Evolutionary conservation across 2,888 invertebrate genomes (phyloP).

Genomic region (Horisme vitalbata): DNA sequence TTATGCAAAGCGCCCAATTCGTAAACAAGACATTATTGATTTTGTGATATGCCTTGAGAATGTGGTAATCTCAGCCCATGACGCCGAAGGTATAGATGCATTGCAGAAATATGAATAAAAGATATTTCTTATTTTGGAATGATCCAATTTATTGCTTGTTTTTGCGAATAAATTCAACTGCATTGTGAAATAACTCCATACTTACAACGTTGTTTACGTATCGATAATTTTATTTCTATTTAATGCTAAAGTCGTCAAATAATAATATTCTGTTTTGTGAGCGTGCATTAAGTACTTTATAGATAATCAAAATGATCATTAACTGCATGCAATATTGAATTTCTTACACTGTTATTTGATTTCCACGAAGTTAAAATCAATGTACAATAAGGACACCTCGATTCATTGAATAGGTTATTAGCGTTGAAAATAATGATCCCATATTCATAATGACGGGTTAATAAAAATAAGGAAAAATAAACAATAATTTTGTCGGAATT

Average conservation of each 20-base stretch:
- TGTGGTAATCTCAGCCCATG: constrained; percentile 23
- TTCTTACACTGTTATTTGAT: neutral
- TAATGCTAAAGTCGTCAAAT: neutral
- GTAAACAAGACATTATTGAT: neutral
- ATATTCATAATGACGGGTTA: neutral
- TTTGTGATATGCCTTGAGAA: constrained; percentile 15
- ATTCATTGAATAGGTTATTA: neutral
- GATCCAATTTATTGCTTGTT: constrained; percentile 6
- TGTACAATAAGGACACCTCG: no score
- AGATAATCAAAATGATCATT: neutral
- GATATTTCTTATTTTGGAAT: constrained; percentile 19
- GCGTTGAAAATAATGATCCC: neutral
- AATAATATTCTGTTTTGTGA: neutral
- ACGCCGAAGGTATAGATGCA: constrained; percentile 27
- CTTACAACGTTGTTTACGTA: neutral
- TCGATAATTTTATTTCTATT: neutral
- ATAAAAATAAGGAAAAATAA: no score
- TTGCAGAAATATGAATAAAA: constrained; percentile 24
- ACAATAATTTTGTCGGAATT: no score
- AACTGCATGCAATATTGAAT: neutral
- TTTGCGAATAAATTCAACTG: neutral
- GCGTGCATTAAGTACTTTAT: no score
- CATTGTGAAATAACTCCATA: neutral
- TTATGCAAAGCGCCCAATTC: no score
- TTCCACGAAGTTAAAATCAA: neutral